phyloP scores from a whole-genome alignment of 1,140 invertebrate genomes.

The Planococcus citri region DNA sequence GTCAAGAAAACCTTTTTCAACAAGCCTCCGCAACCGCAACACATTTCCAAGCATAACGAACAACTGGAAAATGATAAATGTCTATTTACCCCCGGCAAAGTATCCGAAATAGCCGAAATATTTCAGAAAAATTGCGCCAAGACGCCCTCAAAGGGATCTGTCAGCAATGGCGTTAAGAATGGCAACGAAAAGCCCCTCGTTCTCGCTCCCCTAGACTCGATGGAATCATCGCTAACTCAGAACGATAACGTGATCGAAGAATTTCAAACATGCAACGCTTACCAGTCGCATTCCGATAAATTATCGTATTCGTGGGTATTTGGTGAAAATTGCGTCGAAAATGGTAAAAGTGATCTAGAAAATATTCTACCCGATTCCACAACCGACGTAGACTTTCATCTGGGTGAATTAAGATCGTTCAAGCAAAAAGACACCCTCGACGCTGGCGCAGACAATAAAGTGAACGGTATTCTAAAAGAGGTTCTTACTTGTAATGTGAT shows the following conservation, averaged over 20 bases:
- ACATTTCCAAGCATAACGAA: not conserved
- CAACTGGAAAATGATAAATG: not conserved
- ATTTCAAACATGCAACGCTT: slow-evolving; percentile 9
- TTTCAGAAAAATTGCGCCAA: slow-evolving; percentile 2
- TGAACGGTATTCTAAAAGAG: not conserved
- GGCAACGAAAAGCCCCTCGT: not conserved
- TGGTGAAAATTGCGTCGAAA: not conserved
- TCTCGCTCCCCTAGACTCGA: not conserved
- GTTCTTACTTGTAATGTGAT: not conserved
- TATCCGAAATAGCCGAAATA: slow-evolving; percentile 23
- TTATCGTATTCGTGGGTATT: slow-evolving; percentile 24
- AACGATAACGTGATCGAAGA: slow-evolving; percentile 13
- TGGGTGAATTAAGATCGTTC: not conserved
- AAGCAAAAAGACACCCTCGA: not conserved
- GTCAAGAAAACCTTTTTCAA: not conserved
- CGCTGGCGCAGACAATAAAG: too few relatives aligned
- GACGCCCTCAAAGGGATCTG: not conserved
- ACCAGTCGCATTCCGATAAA: not conserved
- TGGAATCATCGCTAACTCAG: slow-evolving; percentile 12
- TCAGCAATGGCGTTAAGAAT: not conserved
- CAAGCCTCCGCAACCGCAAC: not conserved
- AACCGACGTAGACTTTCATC: not conserved
- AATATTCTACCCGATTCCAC: not conserved
- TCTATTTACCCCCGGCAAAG: slow-evolving; percentile 7
- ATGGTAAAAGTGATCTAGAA: not conserved